Percentiles rank a stretch among this genome's conserved stretches.
These are phyloP conservation scores for Arenaria interpres DNA, from an alignment of 2,113 vertebrate species.

Conservation along the genomic window DNA sequence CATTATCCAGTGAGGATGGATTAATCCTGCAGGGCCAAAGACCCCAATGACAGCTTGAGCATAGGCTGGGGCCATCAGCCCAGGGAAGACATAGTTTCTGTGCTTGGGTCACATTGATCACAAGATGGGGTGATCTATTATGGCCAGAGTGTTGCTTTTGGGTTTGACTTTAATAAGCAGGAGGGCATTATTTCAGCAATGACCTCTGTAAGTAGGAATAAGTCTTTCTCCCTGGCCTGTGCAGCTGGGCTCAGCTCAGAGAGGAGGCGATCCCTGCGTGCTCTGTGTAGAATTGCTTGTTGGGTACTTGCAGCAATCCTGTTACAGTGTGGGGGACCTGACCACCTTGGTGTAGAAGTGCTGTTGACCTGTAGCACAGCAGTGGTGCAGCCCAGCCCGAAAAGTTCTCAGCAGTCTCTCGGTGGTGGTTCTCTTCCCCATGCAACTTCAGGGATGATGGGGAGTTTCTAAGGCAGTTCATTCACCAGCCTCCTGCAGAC, in stretches of 20 bases:
- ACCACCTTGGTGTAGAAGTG: not conserved
- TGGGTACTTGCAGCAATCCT: not conserved
- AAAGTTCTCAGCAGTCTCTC: not conserved
- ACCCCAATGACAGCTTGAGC: not conserved
- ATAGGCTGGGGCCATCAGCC: not conserved
- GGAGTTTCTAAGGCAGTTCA: not conserved
- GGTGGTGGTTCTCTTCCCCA: not conserved
- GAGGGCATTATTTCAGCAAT: not conserved
- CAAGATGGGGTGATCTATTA: not conserved
- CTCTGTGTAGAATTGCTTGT: not conserved
- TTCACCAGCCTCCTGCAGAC: not conserved
- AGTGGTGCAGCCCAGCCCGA: not conserved
- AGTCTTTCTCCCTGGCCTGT: not conserved
- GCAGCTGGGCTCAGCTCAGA: not conserved
- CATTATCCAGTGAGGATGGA: not conserved
- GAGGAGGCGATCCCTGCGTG: not conserved
- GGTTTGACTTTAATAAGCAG: not conserved
- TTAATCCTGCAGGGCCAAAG: not conserved
- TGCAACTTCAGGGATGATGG: not conserved
- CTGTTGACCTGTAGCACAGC: accelerated
- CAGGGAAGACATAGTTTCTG: not conserved
- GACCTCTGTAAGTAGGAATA: not conserved
- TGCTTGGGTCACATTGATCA: not conserved
- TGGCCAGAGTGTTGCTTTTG: not conserved
- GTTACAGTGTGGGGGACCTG: not conserved